phyloP scores from a whole-genome alignment of 2,797 vertebrate species.

The Lepilemur septentrionalis region DNA sequence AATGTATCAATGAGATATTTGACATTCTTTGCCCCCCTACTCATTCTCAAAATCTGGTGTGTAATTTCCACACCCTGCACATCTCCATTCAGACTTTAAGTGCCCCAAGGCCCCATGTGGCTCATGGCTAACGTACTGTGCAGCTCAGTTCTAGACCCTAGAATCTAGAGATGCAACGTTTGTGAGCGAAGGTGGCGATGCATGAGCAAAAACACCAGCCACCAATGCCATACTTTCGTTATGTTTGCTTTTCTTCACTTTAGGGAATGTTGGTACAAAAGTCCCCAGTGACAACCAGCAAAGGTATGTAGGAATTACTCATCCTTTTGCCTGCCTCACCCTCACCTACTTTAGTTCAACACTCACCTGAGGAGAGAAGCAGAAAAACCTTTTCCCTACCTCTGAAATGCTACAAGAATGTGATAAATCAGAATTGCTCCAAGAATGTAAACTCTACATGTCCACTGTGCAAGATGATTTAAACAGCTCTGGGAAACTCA shows the following conservation, averaged over 20 bases:
- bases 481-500: background rate
- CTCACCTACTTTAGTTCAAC: background rate
- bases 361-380: background rate
- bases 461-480: background rate
- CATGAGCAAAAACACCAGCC: background rate
- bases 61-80: background rate
- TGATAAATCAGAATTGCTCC: background rate
- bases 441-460: background rate
- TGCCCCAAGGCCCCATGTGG: background rate
- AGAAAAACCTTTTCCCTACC: background rate
- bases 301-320: background rate
- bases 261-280: background rate
- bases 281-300: background rate
- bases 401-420: background rate
- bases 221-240: background rate
- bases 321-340: background rate
- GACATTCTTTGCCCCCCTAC: background rate
- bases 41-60: background rate
- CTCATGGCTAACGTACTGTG: no score
- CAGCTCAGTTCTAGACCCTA: fast-evolving
- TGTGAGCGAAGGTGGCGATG: background rate
- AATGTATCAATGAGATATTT: background rate
- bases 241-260: background rate
- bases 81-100: background rate
- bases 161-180: background rate